These are phyloP conservation scores for Meriones psammophilus DNA, from an alignment of 2,797 vertebrate species.

Conservation along the genomic window DNA sequence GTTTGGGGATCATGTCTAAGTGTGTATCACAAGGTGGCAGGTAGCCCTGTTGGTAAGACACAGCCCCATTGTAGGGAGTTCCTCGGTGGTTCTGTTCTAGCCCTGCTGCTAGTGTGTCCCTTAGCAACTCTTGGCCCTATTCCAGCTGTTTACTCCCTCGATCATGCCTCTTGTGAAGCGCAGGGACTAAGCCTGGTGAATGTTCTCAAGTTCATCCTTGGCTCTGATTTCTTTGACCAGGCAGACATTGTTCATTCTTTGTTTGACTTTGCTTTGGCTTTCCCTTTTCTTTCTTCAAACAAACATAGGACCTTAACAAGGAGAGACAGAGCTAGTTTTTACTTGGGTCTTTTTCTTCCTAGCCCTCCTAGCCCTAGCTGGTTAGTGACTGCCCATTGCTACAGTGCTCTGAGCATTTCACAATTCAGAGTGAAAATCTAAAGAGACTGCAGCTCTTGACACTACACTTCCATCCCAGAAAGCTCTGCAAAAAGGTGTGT, in stretches of 20 bases:
- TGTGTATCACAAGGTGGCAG: rapidly evolving
- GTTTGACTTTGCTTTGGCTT: not conserved
- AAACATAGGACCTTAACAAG: not conserved
- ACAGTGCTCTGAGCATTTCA: not conserved
- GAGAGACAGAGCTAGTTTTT: not conserved
- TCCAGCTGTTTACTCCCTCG: not conserved
- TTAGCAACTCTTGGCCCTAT: not conserved
- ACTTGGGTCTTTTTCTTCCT: not conserved
- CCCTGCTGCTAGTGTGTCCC: not conserved
- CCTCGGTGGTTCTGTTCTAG: not conserved
- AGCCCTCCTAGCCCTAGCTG: rapidly evolving
- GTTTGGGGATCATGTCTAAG: not conserved
- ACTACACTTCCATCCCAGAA: rapidly evolving
- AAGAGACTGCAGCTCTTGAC: not conserved
- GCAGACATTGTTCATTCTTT: not conserved
- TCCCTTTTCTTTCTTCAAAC: not conserved
- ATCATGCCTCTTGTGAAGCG: not conserved
- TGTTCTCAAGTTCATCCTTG: not conserved
- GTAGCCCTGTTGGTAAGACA: not conserved
- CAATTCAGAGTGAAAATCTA: not conserved
- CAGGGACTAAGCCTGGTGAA: not conserved
- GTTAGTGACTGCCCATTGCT: not conserved
- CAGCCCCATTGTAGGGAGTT: not conserved
- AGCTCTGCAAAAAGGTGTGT: not conserved
- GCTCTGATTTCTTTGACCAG: too few relatives aligned